Evolutionary conservation across 2,113 vertebrate species (phyloP).

Genomic region (Gobiocypris rarus): DNA sequence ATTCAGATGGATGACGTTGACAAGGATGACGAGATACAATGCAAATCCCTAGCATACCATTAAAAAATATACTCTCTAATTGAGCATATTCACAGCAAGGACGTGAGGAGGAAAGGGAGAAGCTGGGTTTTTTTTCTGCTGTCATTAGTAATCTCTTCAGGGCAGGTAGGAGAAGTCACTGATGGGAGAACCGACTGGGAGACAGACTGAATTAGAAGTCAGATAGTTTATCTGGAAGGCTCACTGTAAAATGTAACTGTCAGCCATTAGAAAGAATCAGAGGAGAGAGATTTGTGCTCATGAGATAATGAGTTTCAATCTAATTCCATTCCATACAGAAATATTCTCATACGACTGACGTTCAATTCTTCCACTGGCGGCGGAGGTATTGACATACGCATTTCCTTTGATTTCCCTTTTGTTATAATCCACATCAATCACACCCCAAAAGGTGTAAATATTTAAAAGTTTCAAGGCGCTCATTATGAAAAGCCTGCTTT

Average conservation of each 20-base stretch:
- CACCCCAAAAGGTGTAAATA: conserved; percentile 11
- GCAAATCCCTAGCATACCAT: conserved; percentile 2
- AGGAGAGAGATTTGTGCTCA: conserved; percentile 28
- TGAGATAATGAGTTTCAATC: conserved; percentile 38
- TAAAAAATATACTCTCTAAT: conserved; percentile 30
- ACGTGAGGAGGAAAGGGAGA: conserved; percentile 33
- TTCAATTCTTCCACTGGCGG: background rate
- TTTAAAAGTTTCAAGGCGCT: conserved; percentile 5
- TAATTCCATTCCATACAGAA: conserved; percentile 26
- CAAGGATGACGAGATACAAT: conserved; percentile 25
- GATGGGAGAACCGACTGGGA: conserved; percentile 28
- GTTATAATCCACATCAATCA: conserved; percentile 33
- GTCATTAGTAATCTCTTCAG: conserved; percentile 54
- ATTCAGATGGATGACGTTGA: conserved; percentile 30
- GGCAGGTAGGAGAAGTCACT: conserved; percentile 40
- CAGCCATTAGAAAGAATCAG: conserved; percentile 38
- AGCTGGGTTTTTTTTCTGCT: conserved; percentile 3
- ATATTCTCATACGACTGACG: conserved; percentile 22
- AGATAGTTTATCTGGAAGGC: conserved; percentile 42
- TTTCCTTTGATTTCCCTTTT: conserved; percentile 22
- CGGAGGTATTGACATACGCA: background rate
- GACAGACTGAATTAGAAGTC: conserved; percentile 21
- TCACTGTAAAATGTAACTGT: conserved; percentile 40
- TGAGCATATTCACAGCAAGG: conserved; percentile 43
- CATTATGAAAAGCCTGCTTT: conserved; percentile 13